Evolutionary conservation across 1,140 invertebrate genomes (phyloP), one percentile per base, ranked within the genome.

Genomic region (Psix sp.): DNA sequence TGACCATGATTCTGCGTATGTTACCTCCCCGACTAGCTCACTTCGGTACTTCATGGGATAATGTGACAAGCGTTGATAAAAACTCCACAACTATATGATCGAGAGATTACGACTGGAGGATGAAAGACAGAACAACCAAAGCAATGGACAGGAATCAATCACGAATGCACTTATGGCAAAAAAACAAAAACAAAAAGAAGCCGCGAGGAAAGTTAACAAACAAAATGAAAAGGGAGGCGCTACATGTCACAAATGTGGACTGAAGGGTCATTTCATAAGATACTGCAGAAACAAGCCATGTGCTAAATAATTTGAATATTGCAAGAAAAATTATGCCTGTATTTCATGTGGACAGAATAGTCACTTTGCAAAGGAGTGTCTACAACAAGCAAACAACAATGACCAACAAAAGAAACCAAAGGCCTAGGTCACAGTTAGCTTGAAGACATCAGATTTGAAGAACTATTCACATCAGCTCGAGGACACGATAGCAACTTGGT

Each of bases 321-420:
- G 57, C 35, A 71, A 65, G 39, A 54, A 65, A 3, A 70, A 39
- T 42, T 74, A 71, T 35, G 10, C 2, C 1, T 70, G 65, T 38
- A 68, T 65, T 29, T 45, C 16, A 0, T 77, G 71, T 52, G 9
- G 49, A 5, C 5, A 46, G 6, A 31, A 31, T 10, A 26, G 43
- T 13, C 43, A 46, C 10, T 46, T 46, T 10, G 13, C 43, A 2
- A 46, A 31, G 14, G 43, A 46, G 1, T 31, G 43, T 9, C 15
- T 26, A 26, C 29, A 46, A 24, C 21, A 24, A 24, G 7, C 21
- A 24, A 4, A 24, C 21, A 24, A 24, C 7, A 3, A 35, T 13
- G 33, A 35, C 5, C 2, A 1, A 10, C 33, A 11, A 2, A 6
- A 35, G n/a, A 35, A 35, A 13, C 6, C 33, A 3, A 13, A 6